Base-by-base conservation (phyloP, 1,140 invertebrate genomes). In the Copidosoma floridanum region DNA sequence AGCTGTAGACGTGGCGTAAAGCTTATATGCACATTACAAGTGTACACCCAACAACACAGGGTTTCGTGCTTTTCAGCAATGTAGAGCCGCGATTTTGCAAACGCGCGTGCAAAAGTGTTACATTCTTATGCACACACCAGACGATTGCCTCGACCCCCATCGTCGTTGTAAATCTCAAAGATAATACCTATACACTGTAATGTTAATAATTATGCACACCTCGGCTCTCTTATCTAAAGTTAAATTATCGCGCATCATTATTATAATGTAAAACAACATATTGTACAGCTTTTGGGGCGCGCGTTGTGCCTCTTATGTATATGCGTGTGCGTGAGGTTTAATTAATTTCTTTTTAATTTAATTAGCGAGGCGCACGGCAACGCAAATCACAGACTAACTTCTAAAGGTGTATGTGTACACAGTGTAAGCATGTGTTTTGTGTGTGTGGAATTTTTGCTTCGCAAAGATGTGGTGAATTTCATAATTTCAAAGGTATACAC, bases 281-380 rank as follows among this genome's bases (percentile, higher is more conserved):
- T 50, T 35, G 27, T 18, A 18, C 44, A 24, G 20, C 24, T 6
- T 51, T 51, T 51, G 50, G 38, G n/a, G 20, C 38, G 29, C 21
- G 10, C 18, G 26, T 24, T n/a, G n/a, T n/a, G 29, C 12, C 12
- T 47, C 18, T n/a, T 43, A 12, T 43, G 18, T 43, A 43, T 20
- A 43, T 12, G 18, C 14, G 41, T 29, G 24, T 58, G 26, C 14
- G 12, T 18, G 4, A 38, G 32, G n/a, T 58, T 23, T 50, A 58
- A 44, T 53, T 59, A 52, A 53, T 52, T 52, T 32, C 5, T 20
- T 43, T 51, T 58, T 58, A 58, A 51, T 58, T 58, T 32, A 58
- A 58, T 41, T 50, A 20, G 20, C 26, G 16, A 57, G n/a, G n/a
- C 38, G 3, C 12, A 41, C 2, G 21, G 23, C n/a, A 40, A 38